Evolutionary conservation across 2,797 vertebrate species (phyloP), one percentile per base, ranked within the genome.

Genomic region (Ciconia nigra): DNA sequence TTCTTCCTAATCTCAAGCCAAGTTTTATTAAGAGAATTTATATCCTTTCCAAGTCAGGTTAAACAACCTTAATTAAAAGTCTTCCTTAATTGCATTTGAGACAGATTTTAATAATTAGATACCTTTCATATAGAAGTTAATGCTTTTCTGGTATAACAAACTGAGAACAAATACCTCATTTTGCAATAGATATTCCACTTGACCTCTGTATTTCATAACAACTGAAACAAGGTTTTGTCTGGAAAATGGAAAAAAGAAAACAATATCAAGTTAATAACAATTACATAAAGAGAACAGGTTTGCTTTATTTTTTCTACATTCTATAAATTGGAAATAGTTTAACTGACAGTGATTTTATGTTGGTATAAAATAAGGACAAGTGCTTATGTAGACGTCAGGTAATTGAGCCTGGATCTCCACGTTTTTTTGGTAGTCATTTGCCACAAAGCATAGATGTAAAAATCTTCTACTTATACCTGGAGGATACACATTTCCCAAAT

Each of bases 81-180:
- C 44, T 84, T 85, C 63, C 28, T 61, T 92, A 90, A 95, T 78
- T 85, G n/a, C 71, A 76, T 91, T 63, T 83, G 44, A 80, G 19
- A 82, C 31, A 70, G 39, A 70, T 73, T 79, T 73, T 79, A 90
- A 91, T 66, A 83, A 90, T 84, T 74, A 83, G 73, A 80, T 62
- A 71, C 3, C 26, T 89, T 92, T 94, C 63, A 85, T 6, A 6
- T 28, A 63, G 14, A 90, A 85, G 15, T 55, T 42, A 91, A 78
- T 65, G 49, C 26, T 96, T 95, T 93, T 84, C 88, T 89, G 24
- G 9, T 77, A 63, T 61, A 80, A 94, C 11, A 83, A 91, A 79
- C 33, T 66, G 59, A 85, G 49, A 94, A 71, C 25, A 73, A 94
- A 86, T 98, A 98, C 98, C 98, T 98, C 87, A 62, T 90, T 96